These are phyloP conservation scores for Xenentodon cancila DNA, from an alignment of 2,797 vertebrate genomes.

Conservation along the genomic window DNA sequence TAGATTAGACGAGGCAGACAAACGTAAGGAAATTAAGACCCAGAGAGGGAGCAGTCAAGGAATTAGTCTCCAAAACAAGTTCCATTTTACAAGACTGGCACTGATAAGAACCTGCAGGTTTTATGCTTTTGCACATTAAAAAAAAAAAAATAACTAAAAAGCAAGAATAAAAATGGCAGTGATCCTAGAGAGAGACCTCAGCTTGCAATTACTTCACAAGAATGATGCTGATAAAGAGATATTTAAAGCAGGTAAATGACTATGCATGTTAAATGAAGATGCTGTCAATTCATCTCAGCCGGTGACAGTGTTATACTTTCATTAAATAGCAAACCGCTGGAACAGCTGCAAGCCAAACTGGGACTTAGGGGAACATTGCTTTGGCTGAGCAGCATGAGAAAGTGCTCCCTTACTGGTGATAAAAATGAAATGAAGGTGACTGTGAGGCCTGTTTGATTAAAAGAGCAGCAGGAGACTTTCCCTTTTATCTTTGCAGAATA, in stretches of 20 bases:
- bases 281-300: slow-evolving; percentile 51
- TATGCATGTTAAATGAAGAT: slow-evolving; percentile 39
- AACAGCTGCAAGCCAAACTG: slow-evolving; percentile 54
- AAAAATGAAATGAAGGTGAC: slow-evolving; percentile 53
- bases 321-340: slow-evolving; percentile 53
- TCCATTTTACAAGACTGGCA: slow-evolving; percentile 42
- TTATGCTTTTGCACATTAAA: slow-evolving; percentile 35
- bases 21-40: slow-evolving; percentile 57
- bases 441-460: slow-evolving; percentile 55
- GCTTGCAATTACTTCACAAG: slow-evolving; percentile 44
- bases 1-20: slow-evolving; percentile 65
- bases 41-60: slow-evolving; percentile 33
- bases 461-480: slow-evolving; percentile 31
- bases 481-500: slow-evolving; percentile 30
- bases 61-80: slow-evolving; percentile 44
- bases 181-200: slow-evolving; percentile 16
- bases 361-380: slow-evolving; percentile 44
- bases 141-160: slow-evolving; percentile 24
- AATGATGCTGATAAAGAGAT: slow-evolving; percentile 38
- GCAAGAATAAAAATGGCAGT: slow-evolving; percentile 20
- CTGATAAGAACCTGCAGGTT: slow-evolving; percentile 45
- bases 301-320: slow-evolving; percentile 56
- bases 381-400: slow-evolving; percentile 33
- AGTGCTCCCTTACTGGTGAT: slow-evolving; percentile 33
- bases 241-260: slow-evolving; percentile 18